Base-by-base conservation (phyloP, 1,140 invertebrate species). In the Leptoteleia sp. region DNA sequence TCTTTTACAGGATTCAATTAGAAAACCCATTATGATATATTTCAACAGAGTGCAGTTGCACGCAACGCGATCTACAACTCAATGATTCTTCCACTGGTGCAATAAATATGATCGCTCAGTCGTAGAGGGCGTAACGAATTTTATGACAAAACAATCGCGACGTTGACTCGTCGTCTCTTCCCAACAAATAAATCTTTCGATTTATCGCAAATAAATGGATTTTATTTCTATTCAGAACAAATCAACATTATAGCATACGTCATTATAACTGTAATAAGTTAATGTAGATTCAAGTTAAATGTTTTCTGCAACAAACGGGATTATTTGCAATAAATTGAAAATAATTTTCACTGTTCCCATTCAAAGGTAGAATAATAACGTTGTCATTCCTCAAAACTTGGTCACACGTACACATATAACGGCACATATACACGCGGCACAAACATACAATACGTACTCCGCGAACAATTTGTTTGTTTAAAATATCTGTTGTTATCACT, bases 401-500 rank as follows among this genome's bases (percentile, higher is more conserved):
- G 55, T 67, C 78, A 80, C 78, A 72, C 62, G 72, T 72, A 76
- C 71, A 80, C 61, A 67, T 57, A 70, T 71, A 43, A 68, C 73
- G 65, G 73, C 72, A 80, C 78, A 72, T 80, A 82, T 81, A 83
- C 72, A 79, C 79, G 76, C 79, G 64, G 40, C 64, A 82, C 79
- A 77, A 79, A 82, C 77, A 83, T 81, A 77, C 73, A 73, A 73
- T 77, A 65, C 75, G 65, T 81, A 76, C 68, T 79, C 67, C 76
- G 71, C 76, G 52, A 71, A 76, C 70, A 75, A 72, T 45, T 81
- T 76, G 13, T 15, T n/a, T n/a, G 3, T 68, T 68, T 65, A 81
- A 79, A 83, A 81, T 79, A 82, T 82, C 37, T 70, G 50, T 62
- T 75, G 57, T 77, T 80, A 73, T 82, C 78, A 77, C 78, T 82